Percentiles rank a stretch among this genome's conserved stretches.
These are phyloP conservation scores for Pheucticus melanocephalus DNA, from an alignment of 2,113 vertebrate species.

Conservation along the genomic window DNA sequence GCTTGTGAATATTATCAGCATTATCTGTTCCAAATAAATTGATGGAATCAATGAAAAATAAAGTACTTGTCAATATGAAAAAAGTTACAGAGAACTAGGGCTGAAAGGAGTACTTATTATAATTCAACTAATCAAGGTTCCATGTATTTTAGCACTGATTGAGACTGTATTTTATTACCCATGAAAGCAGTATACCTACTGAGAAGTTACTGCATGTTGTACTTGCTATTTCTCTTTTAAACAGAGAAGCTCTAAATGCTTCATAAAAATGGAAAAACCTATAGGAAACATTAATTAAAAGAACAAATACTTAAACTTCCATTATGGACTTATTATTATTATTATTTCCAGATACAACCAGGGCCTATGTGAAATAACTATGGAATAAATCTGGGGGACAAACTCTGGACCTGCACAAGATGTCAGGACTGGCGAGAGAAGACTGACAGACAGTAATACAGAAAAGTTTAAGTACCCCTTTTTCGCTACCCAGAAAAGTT, in stretches of 20 bases:
- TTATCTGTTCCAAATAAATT: not conserved
- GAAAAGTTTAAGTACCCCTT: not conserved
- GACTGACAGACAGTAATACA: not conserved
- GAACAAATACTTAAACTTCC: not conserved
- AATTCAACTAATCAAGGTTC: not conserved
- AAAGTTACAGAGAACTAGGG: not conserved
- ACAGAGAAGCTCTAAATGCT: not conserved
- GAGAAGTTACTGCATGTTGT: not conserved
- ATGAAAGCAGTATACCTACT: not conserved
- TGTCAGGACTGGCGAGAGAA: not conserved
- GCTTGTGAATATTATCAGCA: not conserved
- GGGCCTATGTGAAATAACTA: not conserved
- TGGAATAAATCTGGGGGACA: not conserved
- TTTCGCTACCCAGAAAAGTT: not conserved
- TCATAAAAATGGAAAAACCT: not conserved
- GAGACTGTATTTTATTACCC: not conserved
- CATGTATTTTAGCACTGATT: not conserved
- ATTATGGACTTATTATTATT: not conserved
- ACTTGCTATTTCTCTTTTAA: not conserved
- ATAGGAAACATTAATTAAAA: not conserved
- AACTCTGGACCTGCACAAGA: not conserved
- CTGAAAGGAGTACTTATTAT: not conserved
- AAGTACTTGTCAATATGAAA: not conserved
- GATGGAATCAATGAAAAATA: not conserved
- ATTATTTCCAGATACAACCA: not conserved